phyloP scores from a whole-genome alignment of 2,888 invertebrate genomes.

The Eulithis prunata region DNA sequence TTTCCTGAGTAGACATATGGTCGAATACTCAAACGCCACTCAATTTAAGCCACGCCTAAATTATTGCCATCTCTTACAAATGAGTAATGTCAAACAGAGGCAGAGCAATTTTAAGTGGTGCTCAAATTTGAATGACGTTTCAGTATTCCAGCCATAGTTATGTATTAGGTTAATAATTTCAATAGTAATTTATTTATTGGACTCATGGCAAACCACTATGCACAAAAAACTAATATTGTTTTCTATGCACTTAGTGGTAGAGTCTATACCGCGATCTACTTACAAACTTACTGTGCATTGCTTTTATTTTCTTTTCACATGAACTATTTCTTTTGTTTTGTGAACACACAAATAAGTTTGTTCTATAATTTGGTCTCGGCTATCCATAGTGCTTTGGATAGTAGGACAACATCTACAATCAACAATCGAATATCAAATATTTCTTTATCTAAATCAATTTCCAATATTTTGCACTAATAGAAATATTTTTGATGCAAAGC shows the following conservation, averaged over 20 bases:
- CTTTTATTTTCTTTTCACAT: constrained; percentile 2
- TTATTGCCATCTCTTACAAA: too few relatives aligned
- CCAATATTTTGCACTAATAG: constrained; percentile 40
- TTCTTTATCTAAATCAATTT: constrained; percentile 49
- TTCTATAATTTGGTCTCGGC: constrained; percentile 54
- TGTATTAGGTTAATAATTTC: constrained; percentile 48
- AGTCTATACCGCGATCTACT: constrained; percentile 21
- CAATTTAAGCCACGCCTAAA: too few relatives aligned
- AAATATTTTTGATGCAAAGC: constrained; percentile 51
- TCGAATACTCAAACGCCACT: too few relatives aligned
- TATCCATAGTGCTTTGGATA: constrained; percentile 45
- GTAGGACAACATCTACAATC: constrained; percentile 43
- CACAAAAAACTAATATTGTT: constrained; percentile 54
- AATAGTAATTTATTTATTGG: constrained; percentile 54
- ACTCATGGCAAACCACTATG: constrained; percentile 54
- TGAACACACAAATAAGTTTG: constrained; percentile 24
- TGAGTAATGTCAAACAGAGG: too few relatives aligned
- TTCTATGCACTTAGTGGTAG: constrained; percentile 60
- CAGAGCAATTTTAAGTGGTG: too few relatives aligned
- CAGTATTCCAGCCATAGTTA: too few relatives aligned
- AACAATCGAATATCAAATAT: constrained; percentile 52
- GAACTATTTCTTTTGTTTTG: background rate
- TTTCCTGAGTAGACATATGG: constrained; percentile 21
- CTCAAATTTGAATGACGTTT: too few relatives aligned
- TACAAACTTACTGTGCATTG: constrained; percentile 20